phyloP scores from a whole-genome alignment of 2,113 vertebrate genomes.

The Steatornis caripensis region DNA sequence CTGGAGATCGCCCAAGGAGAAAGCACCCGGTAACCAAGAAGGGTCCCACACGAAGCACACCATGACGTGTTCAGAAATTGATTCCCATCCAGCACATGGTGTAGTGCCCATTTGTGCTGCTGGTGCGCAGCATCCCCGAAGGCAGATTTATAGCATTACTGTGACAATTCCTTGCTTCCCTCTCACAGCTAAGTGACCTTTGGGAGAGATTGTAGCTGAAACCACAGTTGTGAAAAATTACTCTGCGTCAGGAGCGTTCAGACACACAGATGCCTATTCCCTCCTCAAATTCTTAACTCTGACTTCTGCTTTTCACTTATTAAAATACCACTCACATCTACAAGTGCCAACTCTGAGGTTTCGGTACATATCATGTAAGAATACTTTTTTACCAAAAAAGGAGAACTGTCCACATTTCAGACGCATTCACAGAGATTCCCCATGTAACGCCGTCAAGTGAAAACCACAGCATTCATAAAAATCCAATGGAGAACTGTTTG shows the following conservation, averaged over 20 bases:
- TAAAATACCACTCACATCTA: background rate
- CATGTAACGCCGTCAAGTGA: background rate
- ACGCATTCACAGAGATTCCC: background rate
- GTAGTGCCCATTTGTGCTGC: background rate
- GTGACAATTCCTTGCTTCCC: background rate
- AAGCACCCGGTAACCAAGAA: background rate
- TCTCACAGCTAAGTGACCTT: background rate
- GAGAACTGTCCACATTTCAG: background rate
- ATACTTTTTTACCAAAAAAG: background rate
- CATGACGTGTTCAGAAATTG: rapidly evolving
- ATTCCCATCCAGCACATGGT: rapidly evolving
- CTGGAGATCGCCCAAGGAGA: background rate
- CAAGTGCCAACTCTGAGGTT: background rate
- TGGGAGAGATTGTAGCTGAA: background rate
- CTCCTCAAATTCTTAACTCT: background rate
- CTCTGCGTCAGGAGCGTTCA: background rate
- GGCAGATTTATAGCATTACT: background rate
- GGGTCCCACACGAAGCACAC: background rate
- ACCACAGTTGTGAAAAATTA: background rate
- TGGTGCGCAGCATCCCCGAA: background rate
- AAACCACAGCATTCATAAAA: background rate
- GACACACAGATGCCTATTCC: background rate
- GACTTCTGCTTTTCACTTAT: background rate
- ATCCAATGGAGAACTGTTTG: background rate
- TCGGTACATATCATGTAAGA: background rate